Base-by-base conservation (phyloP, 2,113 vertebrate species). In the Anarhynchus alexandrinus region DNA sequence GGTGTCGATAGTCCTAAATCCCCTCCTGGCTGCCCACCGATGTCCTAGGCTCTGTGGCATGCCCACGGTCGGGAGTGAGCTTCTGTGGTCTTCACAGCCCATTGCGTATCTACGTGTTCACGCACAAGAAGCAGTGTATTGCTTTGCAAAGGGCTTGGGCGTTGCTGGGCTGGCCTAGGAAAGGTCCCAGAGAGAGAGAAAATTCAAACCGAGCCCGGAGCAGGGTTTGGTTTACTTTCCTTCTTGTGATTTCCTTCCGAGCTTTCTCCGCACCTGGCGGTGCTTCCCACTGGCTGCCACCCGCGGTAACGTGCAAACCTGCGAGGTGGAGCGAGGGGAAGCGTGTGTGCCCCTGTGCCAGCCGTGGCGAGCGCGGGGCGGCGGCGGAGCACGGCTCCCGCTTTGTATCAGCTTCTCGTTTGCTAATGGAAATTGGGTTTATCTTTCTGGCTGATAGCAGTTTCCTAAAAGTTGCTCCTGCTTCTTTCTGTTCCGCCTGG, bases 171-270 rank as follows among this genome's bases (percentile, higher is more conserved):
- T 17, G 16, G 70, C 43, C 66, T 67, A 0, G 5, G 40, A 16
- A 47, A 93, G 83, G 64, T 74, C 83, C 7, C n/a, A n/a, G 47
- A 8, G 86, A 54, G 57, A 21, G 40, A 43, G 2, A n/a, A 42
- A 57, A 73, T 11, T 58, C 52, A 25, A 32, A n/a, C 32, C 26
- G 22, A 88, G 71, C 90, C 74, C 30, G 62, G 23, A 62, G 34
- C 64, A 69, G 88, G 59, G 18, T 51, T 92, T 23, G 66, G 25
- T 13, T 49, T 25, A 17, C 26, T 82, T 90, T 74, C 51, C 34
- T 78, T 62, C 11, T n/a, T 47, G 86, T 22, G 22, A 38, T 88
- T 95, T 95, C 93, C 82, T 95, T 93, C 95, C 92, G 49, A 23
- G 77, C 83, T 89, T 83, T 86, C 78, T 80, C 30, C 42, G 67